Evolutionary conservation across 2,888 invertebrate genomes (phyloP).

Genomic region (Holacanthella duospinosa): DNA sequence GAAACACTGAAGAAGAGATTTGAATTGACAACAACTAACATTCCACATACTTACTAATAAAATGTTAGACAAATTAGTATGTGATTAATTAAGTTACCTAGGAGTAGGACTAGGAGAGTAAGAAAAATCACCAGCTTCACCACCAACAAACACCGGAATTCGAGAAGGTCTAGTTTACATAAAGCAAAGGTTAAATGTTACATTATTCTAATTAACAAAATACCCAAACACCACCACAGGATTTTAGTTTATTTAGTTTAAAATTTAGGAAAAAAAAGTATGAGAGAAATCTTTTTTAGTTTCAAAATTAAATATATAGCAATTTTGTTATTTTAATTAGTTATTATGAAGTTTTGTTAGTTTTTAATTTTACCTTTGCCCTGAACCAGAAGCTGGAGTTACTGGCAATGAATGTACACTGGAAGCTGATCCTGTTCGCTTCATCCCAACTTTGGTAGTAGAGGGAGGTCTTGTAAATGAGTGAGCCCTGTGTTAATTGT

Average conservation of each 20-base stretch:
- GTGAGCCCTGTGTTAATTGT: conserved; percentile 25
- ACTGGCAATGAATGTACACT: conserved; percentile 13
- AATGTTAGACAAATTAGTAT: background rate
- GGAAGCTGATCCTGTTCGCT: conserved; percentile 34
- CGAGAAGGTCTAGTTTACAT: conserved; percentile 23
- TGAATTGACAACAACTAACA: background rate
- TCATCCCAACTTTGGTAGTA: conserved; percentile 25
- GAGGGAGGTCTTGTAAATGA: conserved; percentile 35
- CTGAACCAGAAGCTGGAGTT: background rate
- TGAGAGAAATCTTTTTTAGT: no score
- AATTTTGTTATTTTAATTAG: no score
- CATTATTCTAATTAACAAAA: no score
- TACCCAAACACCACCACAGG: no score
- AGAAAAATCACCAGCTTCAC: conserved; percentile 23
- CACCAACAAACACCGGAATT: conserved; percentile 36
- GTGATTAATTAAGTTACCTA: conserved; percentile 12
- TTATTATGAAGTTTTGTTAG: no score
- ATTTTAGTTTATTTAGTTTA: no score
- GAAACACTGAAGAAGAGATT: background rate
- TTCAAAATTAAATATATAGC: no score
- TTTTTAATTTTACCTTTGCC: conserved; percentile 5
- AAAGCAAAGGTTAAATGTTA: background rate
- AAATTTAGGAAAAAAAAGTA: no score
- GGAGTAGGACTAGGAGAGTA: conserved; percentile 8
- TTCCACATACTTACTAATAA: background rate